Evolutionary conservation across 2,797 vertebrate species (phyloP).

Genomic region (Pampus argenteus): DNA sequence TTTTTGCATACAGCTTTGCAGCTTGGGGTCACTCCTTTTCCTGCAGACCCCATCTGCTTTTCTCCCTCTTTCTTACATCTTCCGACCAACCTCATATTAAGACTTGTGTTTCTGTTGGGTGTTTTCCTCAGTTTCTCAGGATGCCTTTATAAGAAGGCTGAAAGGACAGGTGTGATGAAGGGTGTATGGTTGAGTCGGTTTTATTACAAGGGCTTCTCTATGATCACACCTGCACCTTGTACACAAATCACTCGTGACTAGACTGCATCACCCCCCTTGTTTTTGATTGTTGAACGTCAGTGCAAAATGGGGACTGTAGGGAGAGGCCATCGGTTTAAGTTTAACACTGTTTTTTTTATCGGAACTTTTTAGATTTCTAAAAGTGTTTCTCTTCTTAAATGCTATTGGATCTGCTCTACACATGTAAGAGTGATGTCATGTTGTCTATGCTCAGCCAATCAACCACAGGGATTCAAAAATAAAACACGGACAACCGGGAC

Average conservation of each 20-base stretch:
- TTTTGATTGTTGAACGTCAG: not conserved
- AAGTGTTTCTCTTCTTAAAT: not conserved
- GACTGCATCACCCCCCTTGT: not conserved
- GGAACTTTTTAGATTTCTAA: not conserved
- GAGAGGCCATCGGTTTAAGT: not conserved
- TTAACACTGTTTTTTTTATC: not conserved
- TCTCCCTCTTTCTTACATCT: not conserved
- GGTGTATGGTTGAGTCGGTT: not conserved
- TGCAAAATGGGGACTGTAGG: constrained; percentile 2
- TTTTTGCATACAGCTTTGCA: constrained; percentile 41
- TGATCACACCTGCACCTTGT: constrained; percentile 2
- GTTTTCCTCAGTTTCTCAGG: constrained; percentile 36
- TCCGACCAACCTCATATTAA: not conserved
- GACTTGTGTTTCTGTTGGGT: not conserved
- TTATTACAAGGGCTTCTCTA: not conserved
- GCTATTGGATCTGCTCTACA: not conserved
- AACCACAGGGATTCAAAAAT: not conserved
- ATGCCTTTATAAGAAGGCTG: constrained; percentile 1
- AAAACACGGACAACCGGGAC: not conserved
- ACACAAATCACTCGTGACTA: not conserved
- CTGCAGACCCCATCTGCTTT: constrained; percentile 4
- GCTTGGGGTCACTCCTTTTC: constrained; percentile 10
- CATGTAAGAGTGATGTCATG: not conserved
- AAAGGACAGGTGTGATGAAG: constrained; percentile 20
- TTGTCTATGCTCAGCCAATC: not conserved